These are phyloP conservation scores for Athene noctua DNA, from an alignment of 2,113 vertebrate genomes.

Conservation along the genomic window DNA sequence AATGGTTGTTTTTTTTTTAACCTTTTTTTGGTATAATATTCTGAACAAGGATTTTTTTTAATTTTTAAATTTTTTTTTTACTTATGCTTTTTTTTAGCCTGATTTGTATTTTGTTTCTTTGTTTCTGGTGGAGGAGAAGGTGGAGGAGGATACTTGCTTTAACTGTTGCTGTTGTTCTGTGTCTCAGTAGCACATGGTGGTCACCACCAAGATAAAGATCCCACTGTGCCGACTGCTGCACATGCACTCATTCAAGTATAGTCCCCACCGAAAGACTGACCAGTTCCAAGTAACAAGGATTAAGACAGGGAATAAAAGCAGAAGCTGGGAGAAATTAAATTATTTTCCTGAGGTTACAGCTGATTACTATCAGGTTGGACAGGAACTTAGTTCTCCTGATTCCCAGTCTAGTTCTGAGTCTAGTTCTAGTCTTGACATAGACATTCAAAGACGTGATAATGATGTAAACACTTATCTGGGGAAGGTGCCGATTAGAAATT, in stretches of 20 bases:
- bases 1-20: not conserved
- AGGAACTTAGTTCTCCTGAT: not conserved
- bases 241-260: not conserved
- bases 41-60: not conserved
- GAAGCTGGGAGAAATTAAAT: not conserved
- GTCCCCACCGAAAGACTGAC: not conserved
- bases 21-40: not conserved
- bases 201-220: not conserved
- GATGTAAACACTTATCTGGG: not conserved
- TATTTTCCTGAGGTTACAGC: not conserved
- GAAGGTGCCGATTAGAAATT: not conserved
- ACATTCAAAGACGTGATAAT: not conserved
- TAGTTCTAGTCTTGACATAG: not conserved
- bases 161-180: not conserved
- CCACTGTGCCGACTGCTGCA: not conserved
- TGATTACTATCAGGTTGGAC: not conserved
- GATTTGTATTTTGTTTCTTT: fast-evolving
- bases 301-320: not conserved
- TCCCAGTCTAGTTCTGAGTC: not conserved
- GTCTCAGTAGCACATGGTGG: not conserved
- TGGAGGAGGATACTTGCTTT: not conserved
- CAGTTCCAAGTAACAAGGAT: not conserved
- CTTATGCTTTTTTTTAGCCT: not conserved
- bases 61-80: not conserved
- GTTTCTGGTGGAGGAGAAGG: not conserved